phyloP scores from a whole-genome alignment of 1,140 invertebrate species.

The Luehdorfia chinensis region DNA sequence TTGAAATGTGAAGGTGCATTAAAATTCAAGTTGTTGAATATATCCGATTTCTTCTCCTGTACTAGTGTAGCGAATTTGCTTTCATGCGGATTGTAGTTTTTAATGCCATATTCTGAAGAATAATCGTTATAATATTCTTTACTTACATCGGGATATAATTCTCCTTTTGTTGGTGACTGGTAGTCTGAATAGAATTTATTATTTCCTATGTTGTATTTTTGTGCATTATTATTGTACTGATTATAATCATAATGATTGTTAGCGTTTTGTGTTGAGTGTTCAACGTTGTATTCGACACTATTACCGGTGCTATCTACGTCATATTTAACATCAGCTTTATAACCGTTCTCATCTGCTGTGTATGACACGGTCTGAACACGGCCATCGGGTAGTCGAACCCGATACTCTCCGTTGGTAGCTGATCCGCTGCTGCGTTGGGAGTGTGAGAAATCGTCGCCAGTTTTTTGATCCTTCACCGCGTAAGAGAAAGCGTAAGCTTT shows the following conservation, averaged over 20 bases:
- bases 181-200: background rate
- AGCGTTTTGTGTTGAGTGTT: background rate
- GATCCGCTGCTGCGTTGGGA: constrained; percentile 73
- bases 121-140: constrained; percentile 59
- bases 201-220: constrained; percentile 22
- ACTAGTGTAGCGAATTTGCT: constrained; percentile 30
- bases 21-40: constrained; percentile 21
- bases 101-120: constrained; percentile 42
- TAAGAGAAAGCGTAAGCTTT: constrained; percentile 79
- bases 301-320: constrained; percentile 37
- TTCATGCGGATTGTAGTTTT: constrained; percentile 40
- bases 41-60: no score
- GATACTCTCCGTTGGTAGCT: constrained; percentile 82
- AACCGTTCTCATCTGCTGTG: constrained; percentile 77
- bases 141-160: constrained; percentile 28
- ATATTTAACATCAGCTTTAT: constrained; percentile 77
- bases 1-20: background rate
- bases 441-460: constrained; percentile 79
- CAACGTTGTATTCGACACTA: constrained; percentile 18
- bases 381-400: constrained; percentile 85
- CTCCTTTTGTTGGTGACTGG: background rate
- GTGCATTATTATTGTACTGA: constrained; percentile 23
- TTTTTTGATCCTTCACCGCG: constrained; percentile 72
- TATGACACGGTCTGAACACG: constrained; percentile 81
- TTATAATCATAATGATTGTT: constrained; percentile 24